Evolutionary conservation across 2,113 vertebrate species (phyloP), one percentile per base, ranked within the genome.

Genomic region (Megaceryle torquata): DNA sequence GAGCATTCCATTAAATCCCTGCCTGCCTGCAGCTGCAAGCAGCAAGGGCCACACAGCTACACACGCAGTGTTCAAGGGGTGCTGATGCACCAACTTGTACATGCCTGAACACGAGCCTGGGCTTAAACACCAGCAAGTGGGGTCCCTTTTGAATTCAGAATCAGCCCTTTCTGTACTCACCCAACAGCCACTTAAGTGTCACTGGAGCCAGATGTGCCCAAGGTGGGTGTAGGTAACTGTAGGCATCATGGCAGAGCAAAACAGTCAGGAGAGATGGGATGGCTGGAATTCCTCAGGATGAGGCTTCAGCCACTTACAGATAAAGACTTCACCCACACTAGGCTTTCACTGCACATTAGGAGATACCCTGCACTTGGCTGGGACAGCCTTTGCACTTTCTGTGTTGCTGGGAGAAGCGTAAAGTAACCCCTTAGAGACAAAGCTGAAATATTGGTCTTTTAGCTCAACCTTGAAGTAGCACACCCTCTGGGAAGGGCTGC

Each of bases 171-270:
- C 39, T 10, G 39, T 2, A 43, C n/a, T 44, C 11, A 37, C 60
- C 33, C 79, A 54, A 3, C 14, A 35, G 59, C 54, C 83, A 88
- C 29, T 15, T 26, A 15, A 5, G 15, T 5, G 21, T 9, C 70
- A 41, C 17, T 28, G n/a, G 44, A 80, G 81, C 19, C 77, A 70
- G 15, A 9, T 0, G 0, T 22, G 29, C 37, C 72, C 24, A 4
- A 3, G 22, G 16, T 4, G 10, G 31, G 18, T 0, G 9, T 4
- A 29, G 26, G 67, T 2, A 61, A n/a, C 33, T 1, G 3, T 35
- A 77, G 37, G 22, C 1, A 1, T 22, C 51, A 28, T 1, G 4
- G 46, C 31, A 63, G 26, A 74, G 91, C 46, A 26, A 24, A 67
- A 18, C 0, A 0, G 10, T 22, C 72, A 79, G 31, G n/a, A 44